Conservation (phyloP, 2,797 vertebrate species). For the Simalia tracyae region DNA sequence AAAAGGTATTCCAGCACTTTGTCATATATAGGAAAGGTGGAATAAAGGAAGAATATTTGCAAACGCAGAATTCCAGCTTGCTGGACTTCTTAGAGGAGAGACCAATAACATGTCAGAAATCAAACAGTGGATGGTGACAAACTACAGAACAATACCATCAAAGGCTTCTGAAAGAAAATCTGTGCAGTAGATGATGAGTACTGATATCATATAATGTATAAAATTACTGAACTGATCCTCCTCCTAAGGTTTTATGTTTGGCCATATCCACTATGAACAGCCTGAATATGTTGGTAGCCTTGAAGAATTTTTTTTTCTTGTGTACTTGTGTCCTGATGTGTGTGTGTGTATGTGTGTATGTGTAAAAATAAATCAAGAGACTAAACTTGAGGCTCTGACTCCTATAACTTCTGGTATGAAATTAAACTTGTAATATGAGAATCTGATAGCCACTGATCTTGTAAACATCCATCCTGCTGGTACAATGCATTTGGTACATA, state of each 20-base stretch:
- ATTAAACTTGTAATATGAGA: not conserved
- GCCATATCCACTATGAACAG: not conserved
- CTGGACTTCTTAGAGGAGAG: not conserved
- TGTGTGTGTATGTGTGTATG: not conserved
- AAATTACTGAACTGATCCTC: not conserved
- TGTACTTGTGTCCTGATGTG: not conserved
- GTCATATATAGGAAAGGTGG: not conserved
- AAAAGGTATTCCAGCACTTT: not conserved
- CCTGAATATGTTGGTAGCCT: not conserved
- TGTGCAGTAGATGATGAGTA: not conserved
- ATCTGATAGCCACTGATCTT: slow-evolving; percentile 17
- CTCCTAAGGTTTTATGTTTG: slow-evolving; percentile 3
- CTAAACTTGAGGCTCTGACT: not conserved
- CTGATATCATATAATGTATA: not conserved
- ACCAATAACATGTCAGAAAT: not conserved
- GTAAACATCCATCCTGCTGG: not conserved
- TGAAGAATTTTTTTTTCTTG: too few species aligned
- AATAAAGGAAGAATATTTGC: not conserved
- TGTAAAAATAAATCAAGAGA: not conserved
- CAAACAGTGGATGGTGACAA: not conserved
- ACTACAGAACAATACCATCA: not conserved
- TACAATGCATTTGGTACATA: not conserved
- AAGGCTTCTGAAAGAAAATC: not conserved
- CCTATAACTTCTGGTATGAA: not conserved
- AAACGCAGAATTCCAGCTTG: not conserved